Evolutionary conservation across 2,888 invertebrate species (phyloP), one percentile per base, ranked within the genome.

Genomic region (Auanema freiburgensis): DNA sequence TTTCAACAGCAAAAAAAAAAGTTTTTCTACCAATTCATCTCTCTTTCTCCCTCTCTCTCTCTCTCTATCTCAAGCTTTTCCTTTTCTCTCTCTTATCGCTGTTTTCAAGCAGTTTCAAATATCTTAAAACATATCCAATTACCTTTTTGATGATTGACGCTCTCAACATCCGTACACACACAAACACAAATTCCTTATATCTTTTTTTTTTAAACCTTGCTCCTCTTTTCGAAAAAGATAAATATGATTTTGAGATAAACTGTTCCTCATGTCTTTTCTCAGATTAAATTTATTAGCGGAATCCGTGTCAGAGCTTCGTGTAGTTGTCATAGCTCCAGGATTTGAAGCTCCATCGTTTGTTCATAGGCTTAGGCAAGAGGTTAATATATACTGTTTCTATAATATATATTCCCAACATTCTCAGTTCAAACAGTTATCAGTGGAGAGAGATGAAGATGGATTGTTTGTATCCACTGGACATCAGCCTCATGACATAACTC

Each of bases 381-480:
- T 63, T 23, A 33, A 10, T 16, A 33, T 33, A 33, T 8, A 33
- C 33, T 5, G n/a, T n/a, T n/a, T n/a, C n/a, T n/a, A n/a, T n/a
- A n/a, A n/a, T n/a, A n/a, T n/a, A n/a, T n/a, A n/a, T n/a, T n/a
- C n/a, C n/a, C n/a, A n/a, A n/a, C n/a, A n/a, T 33, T 60, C 69
- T 40, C 60, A 72, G 72, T 72, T 72, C 43, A 65, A 67, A n/a
- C 44, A 53, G 11, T 60, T 72, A 5, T 58, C 60, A 60, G 57
- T 72, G 44, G 63, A 67, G n/a, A 57, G 66, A 41, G 62, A 67
- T 40, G 56, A 50, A 1, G 57, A 63, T 23, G 66, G 66, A 0
- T n/a, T n/a, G 16, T 55, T n/a, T 8, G 62, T 62, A 64, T 59
- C 62, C 4, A n/a, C 44, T 11, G 56, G 57, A 11, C 67, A 64